Percentiles rank a stretch among this genome's conserved stretches.
Conservation (phyloP, 2,797 vertebrate genomes). For the Galago senegalensis region DNA sequence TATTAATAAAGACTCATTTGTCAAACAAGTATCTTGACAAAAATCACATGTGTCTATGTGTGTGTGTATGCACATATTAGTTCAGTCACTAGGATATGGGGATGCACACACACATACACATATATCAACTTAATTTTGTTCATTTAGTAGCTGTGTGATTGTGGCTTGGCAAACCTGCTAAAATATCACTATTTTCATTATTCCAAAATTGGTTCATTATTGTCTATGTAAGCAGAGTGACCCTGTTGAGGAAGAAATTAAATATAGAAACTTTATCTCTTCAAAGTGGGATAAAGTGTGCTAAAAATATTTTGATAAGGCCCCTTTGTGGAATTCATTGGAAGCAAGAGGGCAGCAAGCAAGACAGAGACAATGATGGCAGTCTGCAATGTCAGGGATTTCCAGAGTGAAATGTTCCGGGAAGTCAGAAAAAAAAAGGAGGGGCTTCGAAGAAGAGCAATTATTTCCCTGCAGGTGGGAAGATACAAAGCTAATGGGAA, state of each 20-base stretch:
- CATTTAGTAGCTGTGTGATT: background rate
- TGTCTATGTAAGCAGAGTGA: conserved; percentile 9
- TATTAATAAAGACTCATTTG: background rate
- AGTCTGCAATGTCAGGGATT: background rate
- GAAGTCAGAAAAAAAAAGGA: conserved; percentile 20
- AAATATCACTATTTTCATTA: conserved; percentile 33
- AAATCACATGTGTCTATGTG: background rate
- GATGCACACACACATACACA: background rate
- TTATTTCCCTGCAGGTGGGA: background rate
- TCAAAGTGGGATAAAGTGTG: conserved; percentile 41
- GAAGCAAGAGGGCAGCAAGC: background rate
- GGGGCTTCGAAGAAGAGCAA: background rate
- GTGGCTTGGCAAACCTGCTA: background rate
- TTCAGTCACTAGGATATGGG: background rate
- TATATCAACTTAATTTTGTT: background rate
- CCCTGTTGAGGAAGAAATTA: conserved; percentile 13
- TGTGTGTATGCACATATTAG: background rate
- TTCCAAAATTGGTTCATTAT: background rate
- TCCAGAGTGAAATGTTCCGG: background rate
- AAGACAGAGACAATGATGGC: background rate
- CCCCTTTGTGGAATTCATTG: background rate
- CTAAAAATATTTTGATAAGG: conserved; percentile 20
- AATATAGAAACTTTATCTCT: background rate
- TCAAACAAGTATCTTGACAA: background rate
- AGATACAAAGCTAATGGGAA: conserved; percentile 30